These are phyloP conservation scores for Clarias gariepinus DNA, from an alignment of 2,113 vertebrate species.

Conservation along the genomic window DNA sequence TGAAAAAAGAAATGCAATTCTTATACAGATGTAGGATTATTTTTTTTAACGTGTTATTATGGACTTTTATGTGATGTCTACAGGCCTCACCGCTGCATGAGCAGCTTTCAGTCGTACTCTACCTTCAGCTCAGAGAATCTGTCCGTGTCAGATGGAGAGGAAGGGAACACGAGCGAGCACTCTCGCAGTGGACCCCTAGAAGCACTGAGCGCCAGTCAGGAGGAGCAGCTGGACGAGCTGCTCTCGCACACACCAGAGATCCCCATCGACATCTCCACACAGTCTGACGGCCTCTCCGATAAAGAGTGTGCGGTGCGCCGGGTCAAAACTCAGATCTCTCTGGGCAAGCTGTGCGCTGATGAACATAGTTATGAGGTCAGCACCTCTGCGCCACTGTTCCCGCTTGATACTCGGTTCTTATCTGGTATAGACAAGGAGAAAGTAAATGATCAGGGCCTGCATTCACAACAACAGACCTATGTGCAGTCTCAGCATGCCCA, in stretches of 20 bases:
- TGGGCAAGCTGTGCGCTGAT: conserved; percentile 92
- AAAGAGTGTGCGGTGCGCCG: conserved; percentile 95
- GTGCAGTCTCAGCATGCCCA: too few species aligned
- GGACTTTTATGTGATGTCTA: neutral
- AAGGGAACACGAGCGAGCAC: conserved; percentile 97
- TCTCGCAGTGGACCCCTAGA: conserved; percentile 88
- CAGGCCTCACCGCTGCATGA: conserved; percentile 94
- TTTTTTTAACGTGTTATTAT: neutral
- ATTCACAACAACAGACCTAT: too few species aligned
- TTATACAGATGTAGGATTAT: neutral
- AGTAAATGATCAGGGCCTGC: neutral
- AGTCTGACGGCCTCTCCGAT: conserved; percentile 96
- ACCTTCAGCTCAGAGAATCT: conserved; percentile 98
- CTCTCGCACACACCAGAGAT: conserved; percentile 93
- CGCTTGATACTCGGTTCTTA: neutral
- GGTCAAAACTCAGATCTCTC: conserved; percentile 97
- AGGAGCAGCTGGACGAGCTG: conserved; percentile 88
- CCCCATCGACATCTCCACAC: conserved; percentile 96
- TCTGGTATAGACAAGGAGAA: neutral
- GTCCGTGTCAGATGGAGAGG: conserved; percentile 95
- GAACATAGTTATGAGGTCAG: conserved; percentile 92
- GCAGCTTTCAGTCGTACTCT: conserved; percentile 96
- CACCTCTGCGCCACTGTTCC: neutral
- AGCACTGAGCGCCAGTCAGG: conserved; percentile 78
- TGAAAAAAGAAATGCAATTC: neutral